Conservation (phyloP, 2,888 invertebrate species). For the Hirtodrosophila cameraria region DNA sequence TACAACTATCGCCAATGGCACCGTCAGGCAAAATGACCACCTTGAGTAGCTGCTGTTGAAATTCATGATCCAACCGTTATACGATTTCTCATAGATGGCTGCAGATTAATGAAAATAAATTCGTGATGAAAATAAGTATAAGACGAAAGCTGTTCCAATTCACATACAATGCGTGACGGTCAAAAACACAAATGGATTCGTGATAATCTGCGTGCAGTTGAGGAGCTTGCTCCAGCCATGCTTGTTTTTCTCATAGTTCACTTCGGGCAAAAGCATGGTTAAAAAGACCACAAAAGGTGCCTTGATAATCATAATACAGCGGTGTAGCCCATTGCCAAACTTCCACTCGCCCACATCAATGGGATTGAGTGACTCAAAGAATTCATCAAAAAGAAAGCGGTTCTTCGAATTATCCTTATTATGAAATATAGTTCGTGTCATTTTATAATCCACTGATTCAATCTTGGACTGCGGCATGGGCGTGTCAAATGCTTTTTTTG, state of each 20-base stretch:
- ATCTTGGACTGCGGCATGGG: neutral
- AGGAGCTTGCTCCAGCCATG: too few relatives aligned
- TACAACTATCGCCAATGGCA: constrained; percentile 40
- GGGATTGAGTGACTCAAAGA: constrained; percentile 56
- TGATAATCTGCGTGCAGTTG: constrained; percentile 66
- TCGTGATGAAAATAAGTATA: too few relatives aligned
- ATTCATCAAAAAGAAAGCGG: constrained; percentile 46
- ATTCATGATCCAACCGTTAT: constrained; percentile 14
- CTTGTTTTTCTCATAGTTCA: constrained; percentile 62
- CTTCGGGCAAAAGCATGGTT: constrained; percentile 59
- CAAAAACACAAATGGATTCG: constrained; percentile 51
- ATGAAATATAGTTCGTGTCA: constrained; percentile 18
- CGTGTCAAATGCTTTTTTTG: neutral
- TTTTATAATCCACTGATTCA: constrained; percentile 4
- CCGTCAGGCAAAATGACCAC: constrained; percentile 42
- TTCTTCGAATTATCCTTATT: constrained; percentile 25
- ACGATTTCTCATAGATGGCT: constrained; percentile 24
- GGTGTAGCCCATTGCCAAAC: constrained; percentile 4
- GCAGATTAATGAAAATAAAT: too few relatives aligned
- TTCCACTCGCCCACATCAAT: constrained; percentile 57
- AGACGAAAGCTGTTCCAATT: too few relatives aligned
- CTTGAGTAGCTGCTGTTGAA: constrained; percentile 3
- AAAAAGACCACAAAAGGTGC: constrained; percentile 52
- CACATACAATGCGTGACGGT: constrained; percentile 50
- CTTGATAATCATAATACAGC: constrained; percentile 18